Evolutionary conservation across 2,797 vertebrate genomes (phyloP), one percentile per base, ranked within the genome.

Genomic region (Clarias laeviceps): DNA sequence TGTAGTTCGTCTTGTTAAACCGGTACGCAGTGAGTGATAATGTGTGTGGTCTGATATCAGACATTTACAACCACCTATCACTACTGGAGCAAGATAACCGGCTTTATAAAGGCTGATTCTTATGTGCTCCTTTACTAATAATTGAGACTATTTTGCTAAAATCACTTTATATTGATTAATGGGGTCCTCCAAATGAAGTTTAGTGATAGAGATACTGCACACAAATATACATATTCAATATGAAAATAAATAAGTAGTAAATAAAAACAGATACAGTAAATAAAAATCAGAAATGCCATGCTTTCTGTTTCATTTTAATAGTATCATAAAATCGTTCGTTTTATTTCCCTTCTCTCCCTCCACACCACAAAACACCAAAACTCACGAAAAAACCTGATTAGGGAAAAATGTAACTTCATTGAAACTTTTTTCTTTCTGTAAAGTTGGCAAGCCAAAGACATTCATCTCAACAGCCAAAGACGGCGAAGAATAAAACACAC

Each of bases 341-440:
- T 45, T 34, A 34, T 34, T 40, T 40, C 45, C 45, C 12, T 11
- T 50, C 45, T 50, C 45, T 50, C 12, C 12, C 45, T 8, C 12
- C 27, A 78, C 61, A 20, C 18, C 32, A 20, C n/a, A 59, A 78
- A 72, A 32, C 59, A 20, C 3, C 56, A 50, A 27, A 64, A 62
- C 61, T 20, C 6, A 45, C 14, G 15, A 57, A 40, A 57, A 40
- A 79, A 79, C 34, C 69, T 61, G 34, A 45, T 62, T 27, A 37
- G 15, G 17, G 61, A 14, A 56, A 73, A 82, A 45, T 45, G 40
- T 45, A 45, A 81, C 45, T 82, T 80, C 34, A 37, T 82, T 66
- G 62, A 66, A 70, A 84, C 61, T n/a, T 17, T 80, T 56, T 77
- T 82, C 65, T 54, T 80, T 86, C 27, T 59, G 85, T 40, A 77